phyloP scores from a whole-genome alignment of 2,797 vertebrate species.

The Discoglossus pictus region DNA sequence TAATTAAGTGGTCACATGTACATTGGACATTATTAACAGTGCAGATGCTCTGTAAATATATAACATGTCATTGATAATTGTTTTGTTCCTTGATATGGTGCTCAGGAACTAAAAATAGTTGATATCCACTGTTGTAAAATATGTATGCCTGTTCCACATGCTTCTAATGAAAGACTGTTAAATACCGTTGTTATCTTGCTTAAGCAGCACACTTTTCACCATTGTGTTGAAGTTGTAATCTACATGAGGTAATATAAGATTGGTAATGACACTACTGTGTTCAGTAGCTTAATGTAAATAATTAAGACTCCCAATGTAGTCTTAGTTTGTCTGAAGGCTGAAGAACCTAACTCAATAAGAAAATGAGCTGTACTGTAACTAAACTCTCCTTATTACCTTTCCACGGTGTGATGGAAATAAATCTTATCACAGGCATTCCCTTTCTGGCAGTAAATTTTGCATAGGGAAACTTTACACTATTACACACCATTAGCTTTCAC shows the following conservation, averaged over 20 bases:
- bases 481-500: background rate
- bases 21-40: too few species aligned
- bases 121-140: too few species aligned
- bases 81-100: too few species aligned
- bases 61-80: too few species aligned
- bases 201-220: conserved; percentile 12
- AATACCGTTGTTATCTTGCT: conserved; percentile 26
- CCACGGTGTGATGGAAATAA: conserved; percentile 35
- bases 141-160: background rate
- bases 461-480: conserved; percentile 34
- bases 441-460: conserved; percentile 44
- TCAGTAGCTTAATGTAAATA: conserved; percentile 38
- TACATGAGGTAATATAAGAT: conserved; percentile 42
- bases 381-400: conserved; percentile 43
- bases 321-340: conserved; percentile 4
- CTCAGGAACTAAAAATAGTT: too few species aligned
- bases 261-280: conserved; percentile 30
- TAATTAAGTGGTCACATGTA: too few species aligned
- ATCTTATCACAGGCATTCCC: conserved; percentile 46
- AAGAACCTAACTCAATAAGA: conserved; percentile 29
- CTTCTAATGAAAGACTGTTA: conserved; percentile 31
- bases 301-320: conserved; percentile 28
- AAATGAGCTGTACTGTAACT: conserved; percentile 50
- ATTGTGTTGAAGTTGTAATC: conserved; percentile 32
- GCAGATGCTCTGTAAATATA: too few species aligned